phyloP scores from a whole-genome alignment of 2,888 invertebrate genomes.

The Drosophila lacicola region DNA sequence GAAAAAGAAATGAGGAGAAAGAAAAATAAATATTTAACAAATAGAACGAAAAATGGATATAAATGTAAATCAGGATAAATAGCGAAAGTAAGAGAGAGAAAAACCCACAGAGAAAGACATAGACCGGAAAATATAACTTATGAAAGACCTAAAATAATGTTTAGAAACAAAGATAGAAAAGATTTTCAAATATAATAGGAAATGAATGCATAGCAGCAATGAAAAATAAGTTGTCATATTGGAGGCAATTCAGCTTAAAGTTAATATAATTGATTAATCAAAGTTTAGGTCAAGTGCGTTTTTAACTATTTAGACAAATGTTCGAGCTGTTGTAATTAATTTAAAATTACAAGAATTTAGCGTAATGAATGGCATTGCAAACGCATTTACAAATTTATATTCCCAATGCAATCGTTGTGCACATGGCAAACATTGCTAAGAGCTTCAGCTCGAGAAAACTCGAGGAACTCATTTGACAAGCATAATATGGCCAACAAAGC shows the following conservation, averaged over 20 bases:
- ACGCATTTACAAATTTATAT: background rate
- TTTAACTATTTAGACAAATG: background rate
- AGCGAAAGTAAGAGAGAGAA: too few relatives aligned
- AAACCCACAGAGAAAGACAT: too few relatives aligned
- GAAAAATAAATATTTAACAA: too few relatives aligned
- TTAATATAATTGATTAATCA: background rate
- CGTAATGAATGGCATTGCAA: background rate
- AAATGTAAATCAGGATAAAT: too few relatives aligned
- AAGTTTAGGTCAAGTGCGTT: background rate
- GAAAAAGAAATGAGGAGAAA: too few relatives aligned
- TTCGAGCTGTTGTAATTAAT: background rate
- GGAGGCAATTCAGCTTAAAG: background rate
- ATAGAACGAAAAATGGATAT: too few relatives aligned
- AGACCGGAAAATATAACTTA: too few relatives aligned
- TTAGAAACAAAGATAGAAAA: too few relatives aligned
- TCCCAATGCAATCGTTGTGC: slow-evolving; percentile 14
- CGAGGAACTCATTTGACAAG: slow-evolving; percentile 20
- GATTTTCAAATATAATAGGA: too few relatives aligned
- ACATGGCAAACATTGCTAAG: background rate
- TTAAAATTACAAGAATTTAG: background rate
- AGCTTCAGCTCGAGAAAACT: background rate
- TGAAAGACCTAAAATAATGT: too few relatives aligned
- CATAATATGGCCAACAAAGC: slow-evolving; percentile 25
- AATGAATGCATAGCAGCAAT: too few relatives aligned
- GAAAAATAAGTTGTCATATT: background rate